These are phyloP conservation scores for Nycticryphes semicollaris DNA, from an alignment of 2,113 vertebrate species.

Conservation along the genomic window DNA sequence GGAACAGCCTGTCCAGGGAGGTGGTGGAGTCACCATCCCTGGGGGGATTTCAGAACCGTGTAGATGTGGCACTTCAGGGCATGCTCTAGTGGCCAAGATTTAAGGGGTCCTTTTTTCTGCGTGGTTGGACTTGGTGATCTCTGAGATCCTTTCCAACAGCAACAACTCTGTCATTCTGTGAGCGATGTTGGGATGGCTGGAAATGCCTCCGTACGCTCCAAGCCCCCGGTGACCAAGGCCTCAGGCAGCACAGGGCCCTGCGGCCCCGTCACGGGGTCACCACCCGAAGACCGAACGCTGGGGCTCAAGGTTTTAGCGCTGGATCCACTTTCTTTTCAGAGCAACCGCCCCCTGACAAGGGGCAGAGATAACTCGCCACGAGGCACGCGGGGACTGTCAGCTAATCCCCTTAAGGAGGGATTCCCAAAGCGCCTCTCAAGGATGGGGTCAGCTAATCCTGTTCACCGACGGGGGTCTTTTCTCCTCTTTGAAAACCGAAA, in stretches of 20 bases:
- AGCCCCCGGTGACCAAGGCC: background rate
- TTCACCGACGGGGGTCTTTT: background rate
- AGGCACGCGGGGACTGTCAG: background rate
- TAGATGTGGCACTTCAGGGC: too few relatives aligned
- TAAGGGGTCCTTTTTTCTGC: too few relatives aligned
- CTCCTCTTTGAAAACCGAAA: background rate
- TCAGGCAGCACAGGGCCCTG: background rate
- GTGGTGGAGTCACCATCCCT: too few relatives aligned
- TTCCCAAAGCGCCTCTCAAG: background rate
- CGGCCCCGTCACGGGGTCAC: background rate
- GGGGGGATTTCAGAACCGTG: too few relatives aligned
- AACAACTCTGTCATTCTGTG: background rate
- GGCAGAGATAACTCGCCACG: background rate
- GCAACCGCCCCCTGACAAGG: background rate
- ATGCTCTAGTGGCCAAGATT: too few relatives aligned
- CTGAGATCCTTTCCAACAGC: too few relatives aligned
- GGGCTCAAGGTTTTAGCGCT: background rate
- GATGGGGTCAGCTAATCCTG: background rate
- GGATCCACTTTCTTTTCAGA: background rate
- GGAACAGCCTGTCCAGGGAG: too few relatives aligned
- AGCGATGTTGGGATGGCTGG: background rate
- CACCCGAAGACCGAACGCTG: fast-evolving
- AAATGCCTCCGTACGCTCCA: background rate
- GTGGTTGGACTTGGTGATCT: too few relatives aligned
- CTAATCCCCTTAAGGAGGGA: background rate